These are phyloP conservation scores for Heliconius eleuchia DNA, from an alignment of 1,140 invertebrate genomes.

Conservation along the genomic window DNA sequence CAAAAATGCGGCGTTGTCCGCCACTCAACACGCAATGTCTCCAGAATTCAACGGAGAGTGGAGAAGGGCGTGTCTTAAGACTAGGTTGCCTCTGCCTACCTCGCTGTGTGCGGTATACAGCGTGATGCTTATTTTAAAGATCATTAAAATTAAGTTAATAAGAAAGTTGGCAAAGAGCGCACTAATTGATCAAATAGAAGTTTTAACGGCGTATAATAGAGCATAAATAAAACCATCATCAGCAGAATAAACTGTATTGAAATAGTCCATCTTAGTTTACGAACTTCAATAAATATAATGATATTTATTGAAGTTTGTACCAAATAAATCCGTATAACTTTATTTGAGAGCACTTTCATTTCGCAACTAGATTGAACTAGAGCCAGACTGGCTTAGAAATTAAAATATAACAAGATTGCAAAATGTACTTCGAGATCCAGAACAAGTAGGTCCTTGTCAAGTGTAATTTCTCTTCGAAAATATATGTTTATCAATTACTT, in stretches of 20 bases:
- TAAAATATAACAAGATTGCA: neutral
- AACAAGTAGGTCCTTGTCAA: neutral
- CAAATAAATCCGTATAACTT: neutral
- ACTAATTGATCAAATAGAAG: neutral
- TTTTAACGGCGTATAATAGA: neutral
- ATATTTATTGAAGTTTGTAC: too few relatives aligned
- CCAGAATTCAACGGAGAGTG: too few relatives aligned
- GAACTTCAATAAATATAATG: neutral
- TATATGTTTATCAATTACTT: too few relatives aligned
- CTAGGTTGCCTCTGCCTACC: too few relatives aligned
- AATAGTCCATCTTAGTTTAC: neutral
- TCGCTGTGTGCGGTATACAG: too few relatives aligned
- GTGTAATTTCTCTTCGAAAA: neutral
- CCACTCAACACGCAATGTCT: too few relatives aligned
- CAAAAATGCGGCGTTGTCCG: too few relatives aligned
- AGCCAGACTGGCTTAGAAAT: neutral
- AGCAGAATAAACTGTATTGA: neutral
- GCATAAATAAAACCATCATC: neutral
- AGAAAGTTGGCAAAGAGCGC: neutral
- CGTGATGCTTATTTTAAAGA: too few relatives aligned
- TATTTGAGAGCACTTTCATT: constrained; percentile 1
- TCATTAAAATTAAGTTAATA: neutral
- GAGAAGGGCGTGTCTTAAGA: too few relatives aligned
- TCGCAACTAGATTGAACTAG: neutral
- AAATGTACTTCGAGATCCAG: neutral